A percentile compares a stretch with the other conserved stretches of the same genome.
Evolutionary conservation across 1,140 invertebrate genomes (phyloP).

Genomic region (Polyergus mexicanus): DNA sequence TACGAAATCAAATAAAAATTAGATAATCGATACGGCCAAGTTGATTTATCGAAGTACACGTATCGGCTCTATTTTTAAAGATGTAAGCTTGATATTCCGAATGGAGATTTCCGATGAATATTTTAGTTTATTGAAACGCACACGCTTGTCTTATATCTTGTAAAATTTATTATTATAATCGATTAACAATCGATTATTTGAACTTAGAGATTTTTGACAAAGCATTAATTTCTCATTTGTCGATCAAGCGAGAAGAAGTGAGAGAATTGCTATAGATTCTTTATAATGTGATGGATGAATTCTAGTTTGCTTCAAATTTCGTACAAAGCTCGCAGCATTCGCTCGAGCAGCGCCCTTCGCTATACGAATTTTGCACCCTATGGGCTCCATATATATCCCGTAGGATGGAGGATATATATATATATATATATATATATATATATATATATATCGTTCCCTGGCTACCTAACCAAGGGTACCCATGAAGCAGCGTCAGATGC

Average conservation of each 20-base stretch:
- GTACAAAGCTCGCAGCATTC: slow-evolving; percentile 68
- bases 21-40: not conserved
- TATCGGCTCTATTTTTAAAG: not conserved
- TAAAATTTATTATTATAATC: not conserved
- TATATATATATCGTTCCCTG: slow-evolving; percentile 60
- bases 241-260: not conserved
- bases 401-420: slow-evolving; percentile 63
- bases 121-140: not conserved
- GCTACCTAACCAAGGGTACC: slow-evolving; percentile 67
- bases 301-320: slow-evolving; percentile 52
- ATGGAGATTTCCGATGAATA: not conserved
- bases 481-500: slow-evolving; percentile 67
- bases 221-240: not conserved
- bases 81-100: not conserved
- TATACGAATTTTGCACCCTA: slow-evolving; percentile 71
- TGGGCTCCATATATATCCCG: slow-evolving; percentile 68
- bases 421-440: slow-evolving; percentile 37
- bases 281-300: not conserved
- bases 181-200: not conserved
- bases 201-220: not conserved
- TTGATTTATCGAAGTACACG: not conserved
- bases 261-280: not conserved
- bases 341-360: slow-evolving; percentile 69
- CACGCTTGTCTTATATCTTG: not conserved
- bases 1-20: not conserved